Base-by-base conservation (phyloP, 2,113 vertebrate species). In the Oryzias melastigma region DNA sequence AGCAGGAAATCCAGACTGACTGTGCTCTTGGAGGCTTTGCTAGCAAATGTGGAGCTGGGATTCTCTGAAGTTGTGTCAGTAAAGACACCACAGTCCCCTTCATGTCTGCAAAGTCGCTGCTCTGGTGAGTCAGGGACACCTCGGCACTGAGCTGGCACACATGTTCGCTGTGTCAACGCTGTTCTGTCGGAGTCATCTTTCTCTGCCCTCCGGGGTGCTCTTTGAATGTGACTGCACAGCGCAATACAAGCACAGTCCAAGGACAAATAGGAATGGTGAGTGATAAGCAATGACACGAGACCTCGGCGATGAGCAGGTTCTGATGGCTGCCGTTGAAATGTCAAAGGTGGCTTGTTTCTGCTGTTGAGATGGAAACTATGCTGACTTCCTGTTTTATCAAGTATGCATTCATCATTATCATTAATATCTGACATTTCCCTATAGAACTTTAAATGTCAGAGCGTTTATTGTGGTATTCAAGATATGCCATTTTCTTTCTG, bases 91-190 rank as follows among this genome's bases (percentile, higher is more conserved):
- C 25, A 5, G 12, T 49, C 68, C 68, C 76, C 70, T 80, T 82
- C 69, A 80, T 78, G 71, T 67, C 76, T 49, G 77, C 85, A 81
- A 81, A 86, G 76, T 82, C 79, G 59, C 43, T 43, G 35, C 66
- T 65, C 65, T 1, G 53, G 64, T 64, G 72, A 83, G 66, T 68
- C 77, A 54, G 65, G 75, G 84, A 86, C 80, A 79, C 71, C 65
- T 66, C 69, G 48, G 73, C 67, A 64, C 69, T 76, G 81, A 84
- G 80, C 83, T 83, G 78, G 62, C 40, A 63, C 62, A 63, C 62
- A 43, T 62, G 55, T 62, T 41, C 8, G 69, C 81, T 75, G 81
- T 78, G 84, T 89, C 89, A 89, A 83, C 86, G 81, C 58, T 58
- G 81, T 64, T 77, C 72, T 61, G 64, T 46, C 2, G 46, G 76